phyloP scores from a whole-genome alignment of 2,888 invertebrate species.

The Caenorhabditis zanzibari region DNA sequence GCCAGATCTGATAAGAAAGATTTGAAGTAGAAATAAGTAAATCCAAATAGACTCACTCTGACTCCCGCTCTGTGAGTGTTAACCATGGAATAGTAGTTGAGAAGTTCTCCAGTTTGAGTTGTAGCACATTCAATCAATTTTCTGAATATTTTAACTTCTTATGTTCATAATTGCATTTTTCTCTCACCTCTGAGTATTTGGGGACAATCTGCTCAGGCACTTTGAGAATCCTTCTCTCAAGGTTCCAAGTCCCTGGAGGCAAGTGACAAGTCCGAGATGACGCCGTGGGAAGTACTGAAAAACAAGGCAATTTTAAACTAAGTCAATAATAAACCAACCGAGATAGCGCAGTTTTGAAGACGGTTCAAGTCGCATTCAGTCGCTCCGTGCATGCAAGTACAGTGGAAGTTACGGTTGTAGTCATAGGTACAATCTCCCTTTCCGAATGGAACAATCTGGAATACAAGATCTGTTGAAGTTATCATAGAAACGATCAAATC shows the following conservation, averaged over 20 bases:
- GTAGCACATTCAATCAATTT: constrained; percentile 81
- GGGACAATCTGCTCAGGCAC: constrained; percentile 79
- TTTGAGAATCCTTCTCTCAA: constrained; percentile 81
- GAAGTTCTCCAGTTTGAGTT: constrained; percentile 82
- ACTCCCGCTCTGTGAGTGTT: constrained; percentile 82
- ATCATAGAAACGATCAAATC: neutral
- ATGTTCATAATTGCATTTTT: neutral
- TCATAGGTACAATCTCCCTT: constrained; percentile 83
- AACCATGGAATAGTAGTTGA: constrained; percentile 83
- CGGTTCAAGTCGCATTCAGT: constrained; percentile 83
- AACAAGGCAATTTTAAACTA: neutral
- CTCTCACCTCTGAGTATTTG: constrained; percentile 77
- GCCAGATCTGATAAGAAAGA: constrained; percentile 78
- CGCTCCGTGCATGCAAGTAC: constrained; percentile 83
- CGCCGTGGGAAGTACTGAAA: constrained; percentile 80
- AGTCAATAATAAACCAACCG: constrained; percentile 68
- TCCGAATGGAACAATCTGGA: constrained; percentile 82
- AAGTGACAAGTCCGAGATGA: constrained; percentile 81
- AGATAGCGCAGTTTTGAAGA: constrained; percentile 82
- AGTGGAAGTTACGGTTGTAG: constrained; percentile 80
- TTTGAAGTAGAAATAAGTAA: neutral
- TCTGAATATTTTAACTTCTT: constrained; percentile 42
- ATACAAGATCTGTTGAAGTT: neutral
- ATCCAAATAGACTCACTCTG: constrained; percentile 70
- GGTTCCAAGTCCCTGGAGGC: constrained; percentile 81